These are phyloP conservation scores for Cyprinella venusta DNA, from an alignment of 2,797 vertebrate genomes.

Conservation along the genomic window DNA sequence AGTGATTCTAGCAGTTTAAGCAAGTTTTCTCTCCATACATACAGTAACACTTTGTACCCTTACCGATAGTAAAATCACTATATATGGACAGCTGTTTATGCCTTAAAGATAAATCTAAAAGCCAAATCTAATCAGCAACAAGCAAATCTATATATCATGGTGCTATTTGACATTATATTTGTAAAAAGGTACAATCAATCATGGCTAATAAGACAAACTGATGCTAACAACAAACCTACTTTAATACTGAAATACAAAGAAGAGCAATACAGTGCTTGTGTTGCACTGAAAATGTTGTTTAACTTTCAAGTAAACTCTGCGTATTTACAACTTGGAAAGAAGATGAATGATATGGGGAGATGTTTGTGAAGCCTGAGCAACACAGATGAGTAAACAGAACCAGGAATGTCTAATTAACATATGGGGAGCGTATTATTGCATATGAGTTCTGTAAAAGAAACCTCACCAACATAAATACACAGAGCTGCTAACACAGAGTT, in stretches of 20 bases:
- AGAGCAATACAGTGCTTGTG: neutral
- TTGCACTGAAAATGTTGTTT: neutral
- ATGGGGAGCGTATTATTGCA: neutral
- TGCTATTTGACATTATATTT: neutral
- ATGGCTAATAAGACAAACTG: neutral
- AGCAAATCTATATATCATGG: neutral
- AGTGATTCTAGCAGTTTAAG: no score
- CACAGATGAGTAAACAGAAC: neutral
- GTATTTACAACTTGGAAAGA: neutral
- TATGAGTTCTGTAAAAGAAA: neutral
- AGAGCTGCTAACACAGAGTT: neutral
- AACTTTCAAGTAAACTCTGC: neutral
- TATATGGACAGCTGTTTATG: neutral
- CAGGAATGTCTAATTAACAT: slow-evolving; percentile 5
- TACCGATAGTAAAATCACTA: neutral
- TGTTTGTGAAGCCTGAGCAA: neutral
- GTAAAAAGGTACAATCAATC: no score
- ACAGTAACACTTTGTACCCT: neutral
- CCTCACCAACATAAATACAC: neutral
- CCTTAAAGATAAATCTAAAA: neutral
- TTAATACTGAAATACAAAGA: neutral
- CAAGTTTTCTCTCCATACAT: neutral
- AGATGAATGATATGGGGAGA: neutral
- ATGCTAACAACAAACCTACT: neutral
- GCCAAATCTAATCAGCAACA: neutral